Evolutionary conservation across 2,888 invertebrate genomes (phyloP).

Genomic region (Napeogenes inachia): DNA sequence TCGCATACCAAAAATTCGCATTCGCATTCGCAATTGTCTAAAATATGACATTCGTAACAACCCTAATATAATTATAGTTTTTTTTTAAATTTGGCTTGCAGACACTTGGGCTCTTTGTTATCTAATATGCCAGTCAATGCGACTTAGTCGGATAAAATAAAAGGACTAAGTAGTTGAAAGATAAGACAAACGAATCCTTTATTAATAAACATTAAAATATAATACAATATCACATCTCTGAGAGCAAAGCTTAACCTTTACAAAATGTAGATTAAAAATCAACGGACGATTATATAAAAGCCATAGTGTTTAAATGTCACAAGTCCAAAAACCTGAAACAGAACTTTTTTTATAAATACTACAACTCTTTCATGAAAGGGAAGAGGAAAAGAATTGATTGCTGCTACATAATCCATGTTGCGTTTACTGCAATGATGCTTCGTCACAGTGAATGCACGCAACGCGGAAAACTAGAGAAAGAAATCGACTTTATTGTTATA

Average conservation of each 20-base stretch:
- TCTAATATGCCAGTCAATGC: background rate
- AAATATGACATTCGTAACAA: too few relatives aligned
- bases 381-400: slow-evolving; percentile 18
- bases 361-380: slow-evolving; percentile 11
- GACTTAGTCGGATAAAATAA: background rate
- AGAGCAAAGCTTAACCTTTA: background rate
- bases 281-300: too few relatives aligned
- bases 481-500: slow-evolving; percentile 19
- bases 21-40: too few relatives aligned
- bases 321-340: background rate
- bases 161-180: background rate
- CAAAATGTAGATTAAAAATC: background rate
- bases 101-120: too few relatives aligned
- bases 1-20: too few relatives aligned
- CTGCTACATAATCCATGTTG: slow-evolving; percentile 19
- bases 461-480: slow-evolving; percentile 29
- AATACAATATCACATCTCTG: background rate
- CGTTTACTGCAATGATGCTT: slow-evolving; percentile 17
- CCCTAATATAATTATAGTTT: too few relatives aligned
- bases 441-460: slow-evolving; percentile 24
- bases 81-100: too few relatives aligned
- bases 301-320: too few relatives aligned
- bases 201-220: background rate
- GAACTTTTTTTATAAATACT: background rate
- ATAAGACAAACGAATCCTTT: background rate